A percentile compares a stretch with the other conserved stretches of the same genome.
Conservation (phyloP, 1,140 invertebrate genomes). For the Polyergus mexicanus region DNA sequence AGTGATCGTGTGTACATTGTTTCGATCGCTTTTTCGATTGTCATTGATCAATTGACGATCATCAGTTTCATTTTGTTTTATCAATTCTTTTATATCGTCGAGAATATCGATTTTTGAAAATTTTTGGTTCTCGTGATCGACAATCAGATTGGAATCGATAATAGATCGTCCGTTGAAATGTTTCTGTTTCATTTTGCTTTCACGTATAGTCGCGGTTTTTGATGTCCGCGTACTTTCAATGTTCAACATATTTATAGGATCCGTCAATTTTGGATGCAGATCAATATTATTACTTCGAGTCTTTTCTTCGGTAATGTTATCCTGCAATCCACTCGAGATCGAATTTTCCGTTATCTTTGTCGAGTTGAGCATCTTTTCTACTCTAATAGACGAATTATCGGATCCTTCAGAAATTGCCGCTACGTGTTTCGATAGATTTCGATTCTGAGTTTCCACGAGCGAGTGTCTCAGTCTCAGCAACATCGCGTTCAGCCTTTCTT, state of each 20-base stretch:
- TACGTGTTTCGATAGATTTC: background rate
- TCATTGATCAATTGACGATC: background rate
- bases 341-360: background rate
- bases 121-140: background rate
- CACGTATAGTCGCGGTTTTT: slow-evolving; percentile 35
- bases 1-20: background rate
- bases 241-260: background rate
- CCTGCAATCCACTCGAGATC: background rate
- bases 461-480: slow-evolving; percentile 33
- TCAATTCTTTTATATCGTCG: background rate
- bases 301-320: background rate
- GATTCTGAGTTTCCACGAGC: slow-evolving; percentile 12
- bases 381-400: background rate
- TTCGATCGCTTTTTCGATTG: background rate
- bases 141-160: background rate
- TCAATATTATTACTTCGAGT: background rate
- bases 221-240: background rate
- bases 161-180: background rate
- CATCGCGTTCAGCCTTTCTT: slow-evolving; percentile 16
- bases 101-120: background rate
- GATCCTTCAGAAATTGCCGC: background rate
- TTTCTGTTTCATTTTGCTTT: slow-evolving; percentile 31
- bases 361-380: background rate
- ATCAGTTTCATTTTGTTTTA: background rate
- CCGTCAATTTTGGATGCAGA: background rate